Base-by-base conservation (phyloP, 2,888 invertebrate genomes). In the Parthenolecanium corni region DNA sequence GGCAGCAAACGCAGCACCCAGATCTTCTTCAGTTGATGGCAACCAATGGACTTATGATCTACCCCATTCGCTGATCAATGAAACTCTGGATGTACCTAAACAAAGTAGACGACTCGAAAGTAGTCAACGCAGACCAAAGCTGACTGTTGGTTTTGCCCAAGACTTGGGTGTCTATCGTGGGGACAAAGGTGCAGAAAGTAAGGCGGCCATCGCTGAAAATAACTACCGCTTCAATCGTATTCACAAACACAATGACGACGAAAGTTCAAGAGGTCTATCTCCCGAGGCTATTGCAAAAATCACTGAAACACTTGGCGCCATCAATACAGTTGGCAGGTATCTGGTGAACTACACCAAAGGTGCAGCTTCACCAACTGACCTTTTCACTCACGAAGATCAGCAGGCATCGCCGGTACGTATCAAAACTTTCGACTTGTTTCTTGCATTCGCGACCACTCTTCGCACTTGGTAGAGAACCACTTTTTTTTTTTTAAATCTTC, bases 271-370 rank as follows among this genome's bases (percentile, higher is more conserved):
- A 24, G 67, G 68, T 23, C 64, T 70, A n/a, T 70, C 69, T 4
- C 68, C 68, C 2, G 68, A 70, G 46, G 69, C 70, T 44, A 64
- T 80, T 63, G 71, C 74, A 57, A 77, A 76, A 56, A 79, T 80
- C 66, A 78, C 80, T 1, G 82, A 82, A 72, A 82, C 82, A 1
- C 72, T 82, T 3, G 89, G 89, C 36, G 90, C 90, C 3, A 78
- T 91, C 16, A 90, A 90, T 68, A 89, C 89, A 1, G 86, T 91
- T 0, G 90, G 90, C 0, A 82, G 85, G 71, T 88, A 87, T 71
- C 78, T 91, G 67, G 87, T 91, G 0, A 89, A 89, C 70, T 86
- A 88, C 79, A 89, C 84, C 0, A 74, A 82, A 9, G 73, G 73
- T 18, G 64, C 64, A 2, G 51, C 54, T 20, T 63, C 65, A 16